Evolutionary conservation across 1,140 invertebrate genomes (phyloP).

Genomic region (Aphelenchoides besseyi): DNA sequence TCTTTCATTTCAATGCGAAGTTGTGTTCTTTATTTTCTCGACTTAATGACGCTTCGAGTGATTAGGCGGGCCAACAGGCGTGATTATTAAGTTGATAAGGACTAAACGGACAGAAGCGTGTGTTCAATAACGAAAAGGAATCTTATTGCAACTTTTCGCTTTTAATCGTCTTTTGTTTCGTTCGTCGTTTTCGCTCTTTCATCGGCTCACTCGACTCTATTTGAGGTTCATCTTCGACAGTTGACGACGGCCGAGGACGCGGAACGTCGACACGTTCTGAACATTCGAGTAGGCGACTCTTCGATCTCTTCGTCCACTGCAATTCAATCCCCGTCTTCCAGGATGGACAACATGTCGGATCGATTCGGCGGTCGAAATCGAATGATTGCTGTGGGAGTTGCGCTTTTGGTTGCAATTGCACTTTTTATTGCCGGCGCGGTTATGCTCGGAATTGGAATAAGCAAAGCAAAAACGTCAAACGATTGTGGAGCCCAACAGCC

Average conservation of each 20-base stretch:
- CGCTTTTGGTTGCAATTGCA: not conserved
- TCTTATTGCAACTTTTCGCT: not conserved
- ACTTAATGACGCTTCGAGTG: not conserved
- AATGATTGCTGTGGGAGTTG: not conserved
- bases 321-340: not conserved
- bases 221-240: not conserved
- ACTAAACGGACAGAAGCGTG: not conserved
- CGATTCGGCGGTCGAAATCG: not conserved
- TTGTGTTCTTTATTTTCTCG: not conserved
- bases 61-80: not conserved
- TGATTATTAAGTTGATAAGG: no score
- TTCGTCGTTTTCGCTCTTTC: not conserved
- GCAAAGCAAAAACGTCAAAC: not conserved
- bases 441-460: conserved; percentile 18
- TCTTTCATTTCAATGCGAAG: no score
- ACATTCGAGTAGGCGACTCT: not conserved
- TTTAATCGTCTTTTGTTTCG: not conserved
- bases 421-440: conserved; percentile 16
- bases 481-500: not conserved
- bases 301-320: not conserved
- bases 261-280: conserved; percentile 2
- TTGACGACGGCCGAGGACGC: not conserved
- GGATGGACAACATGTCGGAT: conserved; percentile 1
- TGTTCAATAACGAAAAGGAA: not conserved
- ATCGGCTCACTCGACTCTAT: not conserved